Base-by-base conservation (phyloP, 2,888 invertebrate genomes). In the Macaria notata region DNA sequence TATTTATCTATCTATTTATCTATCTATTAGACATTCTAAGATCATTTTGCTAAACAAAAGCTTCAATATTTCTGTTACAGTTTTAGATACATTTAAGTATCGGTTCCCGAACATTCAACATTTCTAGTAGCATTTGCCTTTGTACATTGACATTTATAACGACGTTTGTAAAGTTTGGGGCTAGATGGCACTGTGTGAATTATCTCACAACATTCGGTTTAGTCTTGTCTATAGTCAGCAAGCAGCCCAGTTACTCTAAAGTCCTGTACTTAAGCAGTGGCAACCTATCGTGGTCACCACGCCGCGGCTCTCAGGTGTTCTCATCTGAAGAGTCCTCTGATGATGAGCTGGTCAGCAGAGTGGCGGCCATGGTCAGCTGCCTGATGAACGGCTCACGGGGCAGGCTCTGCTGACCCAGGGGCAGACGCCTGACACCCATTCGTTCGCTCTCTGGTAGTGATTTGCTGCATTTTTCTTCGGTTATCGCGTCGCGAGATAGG, bases 401-500 rank as follows among this genome's bases (percentile, higher is more conserved):
- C 9, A 92, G 92, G 68, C 92, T 87, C 70, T 93, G 92, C 48
- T 93, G 93, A 44, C 93, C 86, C 41, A 94, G 75, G 0, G 93
- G 92, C 9, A 89, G 81, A 9, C 93, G 88, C 4, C 93, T 84
- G 0, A 92, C 77, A 42, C 89, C 86, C 85, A 91, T 84, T 44
- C 89, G 75, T 63, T 89, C 94, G 69, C 93, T 93, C 68, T 94
- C 94, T 49, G 94, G 94, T 65, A 93, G 79, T 46, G 93, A 94
- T 81, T 93, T 93, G 79, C 93, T 88, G 72, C 92, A 92, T 77
- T 94, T 93, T 76, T 95, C 95, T 86, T 95, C 95, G 54, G 95
- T 95, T 72, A 95, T 95, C 62, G 93, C 94, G 79, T 94, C 94
- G 67, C 94, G 92, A 43, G 93, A 92, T 66, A 94, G 72, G n/a